phyloP scores from a whole-genome alignment of 2,797 vertebrate species.

The Platyrinchus mystaceus region DNA sequence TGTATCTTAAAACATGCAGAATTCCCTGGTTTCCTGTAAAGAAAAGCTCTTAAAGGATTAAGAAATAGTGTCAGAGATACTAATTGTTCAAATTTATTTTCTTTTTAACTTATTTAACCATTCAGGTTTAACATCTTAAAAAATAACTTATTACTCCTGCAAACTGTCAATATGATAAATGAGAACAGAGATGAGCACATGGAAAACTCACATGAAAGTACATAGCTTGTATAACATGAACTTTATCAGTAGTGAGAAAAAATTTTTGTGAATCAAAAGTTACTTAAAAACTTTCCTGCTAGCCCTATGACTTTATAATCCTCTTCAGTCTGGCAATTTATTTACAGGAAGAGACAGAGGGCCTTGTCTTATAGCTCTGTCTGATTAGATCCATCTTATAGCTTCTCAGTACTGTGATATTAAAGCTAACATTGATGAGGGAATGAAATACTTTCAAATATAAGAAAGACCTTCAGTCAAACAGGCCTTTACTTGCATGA shows the following conservation, averaged over 20 bases:
- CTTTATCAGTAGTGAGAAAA: not conserved
- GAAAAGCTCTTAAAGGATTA: not conserved
- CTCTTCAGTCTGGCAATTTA: not conserved
- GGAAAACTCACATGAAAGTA: not conserved
- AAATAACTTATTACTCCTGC: not conserved
- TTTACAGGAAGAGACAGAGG: not conserved
- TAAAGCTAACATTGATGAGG: not conserved
- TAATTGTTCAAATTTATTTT: not conserved
- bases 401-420: not conserved
- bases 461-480: not conserved
- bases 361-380: not conserved
- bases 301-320: not conserved
- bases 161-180: conserved; percentile 34
- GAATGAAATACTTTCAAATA: not conserved
- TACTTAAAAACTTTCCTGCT: not conserved
- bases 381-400: not conserved
- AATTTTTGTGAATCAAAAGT: not conserved
- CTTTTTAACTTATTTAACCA: not conserved
- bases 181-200: not conserved
- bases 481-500: not conserved
- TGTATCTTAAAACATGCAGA: not conserved
- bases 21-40: not conserved
- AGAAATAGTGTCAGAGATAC: not conserved
- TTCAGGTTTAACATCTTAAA: not conserved
- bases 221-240: not conserved